Evolutionary conservation across 2,113 vertebrate species (phyloP).

Genomic region (Hippocampus guttulatus): DNA sequence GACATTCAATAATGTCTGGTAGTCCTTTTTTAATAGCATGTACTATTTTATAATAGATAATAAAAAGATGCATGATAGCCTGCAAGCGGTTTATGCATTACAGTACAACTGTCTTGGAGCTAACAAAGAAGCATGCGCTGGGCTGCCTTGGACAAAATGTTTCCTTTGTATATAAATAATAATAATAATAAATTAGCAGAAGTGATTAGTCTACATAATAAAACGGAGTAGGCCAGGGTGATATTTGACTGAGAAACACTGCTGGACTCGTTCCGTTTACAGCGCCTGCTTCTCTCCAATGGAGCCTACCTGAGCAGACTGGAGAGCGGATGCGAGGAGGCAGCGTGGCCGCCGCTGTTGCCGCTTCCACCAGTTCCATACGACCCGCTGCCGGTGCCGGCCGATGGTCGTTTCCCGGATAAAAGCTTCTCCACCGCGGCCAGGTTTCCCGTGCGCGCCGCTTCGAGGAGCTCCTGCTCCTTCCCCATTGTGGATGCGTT

Average conservation of each 20-base stretch:
- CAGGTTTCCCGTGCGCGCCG: constrained; percentile 91
- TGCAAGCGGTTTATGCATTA: constrained; percentile 17
- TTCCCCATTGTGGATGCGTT: constrained; percentile 82
- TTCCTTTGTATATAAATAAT: constrained; percentile 19
- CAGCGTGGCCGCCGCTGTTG: constrained; percentile 66
- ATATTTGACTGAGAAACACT: neutral
- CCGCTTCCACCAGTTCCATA: constrained; percentile 67
- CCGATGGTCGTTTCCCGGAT: constrained; percentile 84
- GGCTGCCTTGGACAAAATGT: constrained; percentile 20
- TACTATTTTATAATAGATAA: constrained; percentile 19
- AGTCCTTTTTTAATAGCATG: neutral
- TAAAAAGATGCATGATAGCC: constrained; percentile 16
- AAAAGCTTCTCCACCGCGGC: constrained; percentile 91
- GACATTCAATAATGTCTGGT: constrained; percentile 27
- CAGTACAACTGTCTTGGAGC: constrained; percentile 18
- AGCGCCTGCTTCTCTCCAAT: constrained; percentile 9
- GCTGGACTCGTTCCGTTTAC: neutral
- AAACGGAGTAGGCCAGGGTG: neutral
- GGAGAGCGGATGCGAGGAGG: constrained; percentile 83
- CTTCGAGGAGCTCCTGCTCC: constrained; percentile 95
- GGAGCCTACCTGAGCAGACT: constrained; percentile 84
- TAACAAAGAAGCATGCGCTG: constrained; percentile 67
- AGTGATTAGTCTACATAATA: neutral
- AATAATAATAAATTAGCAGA: neutral
- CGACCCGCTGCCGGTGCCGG: constrained; percentile 71